These are phyloP conservation scores for Neopipo cinnamomea DNA, from an alignment of 2,113 vertebrate genomes.

Conservation along the genomic window DNA sequence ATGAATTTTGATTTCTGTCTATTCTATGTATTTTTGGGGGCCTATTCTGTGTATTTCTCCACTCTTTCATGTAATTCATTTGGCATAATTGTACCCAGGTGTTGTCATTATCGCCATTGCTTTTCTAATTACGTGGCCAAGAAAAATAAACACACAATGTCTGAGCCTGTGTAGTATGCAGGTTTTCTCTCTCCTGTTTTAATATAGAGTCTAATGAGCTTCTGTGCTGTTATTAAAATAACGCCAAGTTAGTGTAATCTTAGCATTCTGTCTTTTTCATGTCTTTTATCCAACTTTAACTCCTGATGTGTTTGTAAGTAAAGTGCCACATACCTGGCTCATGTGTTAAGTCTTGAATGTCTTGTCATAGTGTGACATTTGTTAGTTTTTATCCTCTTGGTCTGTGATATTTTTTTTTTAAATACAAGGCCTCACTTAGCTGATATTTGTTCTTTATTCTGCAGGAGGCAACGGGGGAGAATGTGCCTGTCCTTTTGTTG, in stretches of 20 bases:
- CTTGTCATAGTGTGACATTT: neutral
- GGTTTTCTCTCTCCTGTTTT: neutral
- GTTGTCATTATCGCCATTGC: too few relatives aligned
- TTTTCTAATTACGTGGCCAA: too few relatives aligned
- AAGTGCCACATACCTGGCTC: neutral
- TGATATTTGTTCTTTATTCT: conserved; percentile 14
- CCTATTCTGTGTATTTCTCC: neutral
- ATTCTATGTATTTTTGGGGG: neutral
- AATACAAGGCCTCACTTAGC: neutral
- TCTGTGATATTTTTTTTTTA: neutral
- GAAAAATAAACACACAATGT: neutral
- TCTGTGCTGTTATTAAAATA: neutral
- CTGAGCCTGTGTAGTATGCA: neutral
- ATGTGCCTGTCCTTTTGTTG: conserved; percentile 83
- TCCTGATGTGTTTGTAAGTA: neutral
- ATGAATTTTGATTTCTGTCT: neutral
- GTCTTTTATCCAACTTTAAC: neutral
- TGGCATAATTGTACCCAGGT: neutral
- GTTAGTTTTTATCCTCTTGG: neutral
- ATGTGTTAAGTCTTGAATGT: neutral
- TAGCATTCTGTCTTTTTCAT: neutral
- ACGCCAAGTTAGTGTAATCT: neutral
- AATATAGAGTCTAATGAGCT: neutral
- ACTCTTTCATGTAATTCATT: neutral
- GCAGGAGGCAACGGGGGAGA: conserved; percentile 84